phyloP scores from a whole-genome alignment of 2,888 invertebrate species.

The Lepidochrysops patricia region DNA sequence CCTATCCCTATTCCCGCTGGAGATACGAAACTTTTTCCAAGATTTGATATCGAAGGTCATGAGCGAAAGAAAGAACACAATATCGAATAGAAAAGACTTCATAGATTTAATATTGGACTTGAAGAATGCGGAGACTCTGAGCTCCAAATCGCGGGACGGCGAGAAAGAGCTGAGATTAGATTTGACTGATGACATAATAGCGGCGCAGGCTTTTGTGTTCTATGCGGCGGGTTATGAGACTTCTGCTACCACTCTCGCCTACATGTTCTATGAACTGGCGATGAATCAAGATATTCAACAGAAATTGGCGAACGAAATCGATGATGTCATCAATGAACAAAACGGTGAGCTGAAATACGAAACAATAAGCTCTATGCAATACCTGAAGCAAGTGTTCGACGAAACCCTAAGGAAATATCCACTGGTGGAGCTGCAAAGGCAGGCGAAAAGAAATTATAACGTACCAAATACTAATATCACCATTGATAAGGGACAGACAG shows the following conservation, averaged over 20 bases:
- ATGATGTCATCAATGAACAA: slow-evolving; percentile 33
- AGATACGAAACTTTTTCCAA: slow-evolving; percentile 30
- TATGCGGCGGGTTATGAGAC: slow-evolving; percentile 61
- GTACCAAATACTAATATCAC: slow-evolving; percentile 43
- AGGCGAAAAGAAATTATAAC: slow-evolving; percentile 38
- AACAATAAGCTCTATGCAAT: slow-evolving; percentile 43
- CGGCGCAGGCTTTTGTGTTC: slow-evolving; percentile 55
- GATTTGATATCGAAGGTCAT: slow-evolving; percentile 28
- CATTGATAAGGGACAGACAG: slow-evolving; percentile 39
- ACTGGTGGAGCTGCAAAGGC: slow-evolving; percentile 46
- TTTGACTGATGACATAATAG: slow-evolving; percentile 39
- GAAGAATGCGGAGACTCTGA: slow-evolving; percentile 15
- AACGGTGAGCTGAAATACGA: slow-evolving; percentile 48
- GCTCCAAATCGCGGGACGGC: slow-evolving; percentile 9
- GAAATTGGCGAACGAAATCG: slow-evolving; percentile 39
- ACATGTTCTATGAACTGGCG: slow-evolving; percentile 44
- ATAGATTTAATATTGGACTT: slow-evolving; percentile 44
- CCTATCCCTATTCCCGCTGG: slow-evolving; percentile 30
- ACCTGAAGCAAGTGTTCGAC: slow-evolving; percentile 46
- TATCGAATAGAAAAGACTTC: slow-evolving; percentile 38
- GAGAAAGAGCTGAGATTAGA: slow-evolving; percentile 29
- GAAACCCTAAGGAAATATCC: slow-evolving; percentile 59
- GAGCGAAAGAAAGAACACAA: slow-evolving; percentile 33
- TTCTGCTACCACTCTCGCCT: slow-evolving; percentile 48
- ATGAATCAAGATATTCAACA: slow-evolving; percentile 46